Percentiles rank a stretch among this genome's conserved stretches.
Evolutionary conservation across 2,888 invertebrate genomes (phyloP).

Genomic region (Entomobrya proxima): DNA sequence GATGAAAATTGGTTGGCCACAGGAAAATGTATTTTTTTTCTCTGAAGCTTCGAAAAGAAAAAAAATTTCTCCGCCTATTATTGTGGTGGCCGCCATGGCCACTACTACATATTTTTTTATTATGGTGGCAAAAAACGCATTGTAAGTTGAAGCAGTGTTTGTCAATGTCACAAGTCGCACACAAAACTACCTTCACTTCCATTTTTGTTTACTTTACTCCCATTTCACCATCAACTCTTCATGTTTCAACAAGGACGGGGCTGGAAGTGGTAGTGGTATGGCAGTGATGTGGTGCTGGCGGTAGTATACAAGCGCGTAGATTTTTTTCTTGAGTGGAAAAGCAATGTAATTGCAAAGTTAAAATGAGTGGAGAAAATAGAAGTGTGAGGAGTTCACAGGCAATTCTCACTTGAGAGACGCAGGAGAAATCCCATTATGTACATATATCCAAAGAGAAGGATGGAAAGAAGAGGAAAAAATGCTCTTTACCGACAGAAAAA

Average conservation of each 20-base stretch:
- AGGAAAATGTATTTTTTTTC: too few species aligned
- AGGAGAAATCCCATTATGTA: not conserved
- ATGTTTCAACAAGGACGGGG: not conserved
- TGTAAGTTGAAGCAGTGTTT: conserved; percentile 39
- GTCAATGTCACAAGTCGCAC: conserved; percentile 54
- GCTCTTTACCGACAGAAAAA: not conserved
- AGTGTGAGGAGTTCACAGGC: not conserved
- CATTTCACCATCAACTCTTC: not conserved
- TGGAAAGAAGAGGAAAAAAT: not conserved
- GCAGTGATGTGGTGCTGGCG: not conserved
- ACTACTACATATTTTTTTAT: not conserved
- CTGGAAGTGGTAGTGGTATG: not conserved
- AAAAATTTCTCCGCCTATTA: too few species aligned
- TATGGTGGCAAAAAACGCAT: conserved; percentile 6
- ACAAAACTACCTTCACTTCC: conserved; percentile 14
- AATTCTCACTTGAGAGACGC: not conserved
- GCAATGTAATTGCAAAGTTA: conserved; percentile 26
- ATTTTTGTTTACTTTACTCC: not conserved
- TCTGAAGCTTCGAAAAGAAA: too few species aligned
- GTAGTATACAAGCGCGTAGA: not conserved
- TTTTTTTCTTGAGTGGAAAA: not conserved
- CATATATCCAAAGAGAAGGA: not conserved
- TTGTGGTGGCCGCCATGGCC: too few species aligned
- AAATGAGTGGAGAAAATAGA: not conserved
- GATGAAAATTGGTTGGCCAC: conserved; percentile 50